These are phyloP conservation scores for Cheilosia scutellata DNA, from an alignment of 2,888 invertebrate genomes.

Conservation along the genomic window DNA sequence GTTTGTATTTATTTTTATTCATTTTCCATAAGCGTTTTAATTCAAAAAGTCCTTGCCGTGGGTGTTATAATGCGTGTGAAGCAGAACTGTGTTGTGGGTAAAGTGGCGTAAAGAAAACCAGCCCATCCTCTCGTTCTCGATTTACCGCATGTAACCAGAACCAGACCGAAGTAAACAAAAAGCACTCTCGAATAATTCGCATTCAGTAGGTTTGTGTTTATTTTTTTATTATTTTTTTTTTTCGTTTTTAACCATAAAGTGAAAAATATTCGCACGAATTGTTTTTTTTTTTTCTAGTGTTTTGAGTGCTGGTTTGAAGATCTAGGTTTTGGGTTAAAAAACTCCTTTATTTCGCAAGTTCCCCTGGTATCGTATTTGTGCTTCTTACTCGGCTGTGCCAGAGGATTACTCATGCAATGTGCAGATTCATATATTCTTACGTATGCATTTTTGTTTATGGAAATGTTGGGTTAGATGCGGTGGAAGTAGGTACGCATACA, in stretches of 20 bases:
- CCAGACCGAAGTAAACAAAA: slow-evolving; percentile 58
- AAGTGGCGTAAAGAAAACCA: slow-evolving; percentile 36
- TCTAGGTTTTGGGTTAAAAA: slow-evolving; percentile 59
- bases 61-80: slow-evolving; percentile 64
- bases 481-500: slow-evolving; percentile 6
- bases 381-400: slow-evolving; percentile 19
- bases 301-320: slow-evolving; percentile 27
- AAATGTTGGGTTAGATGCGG: slow-evolving; percentile 29
- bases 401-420: slow-evolving; percentile 34
- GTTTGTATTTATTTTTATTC: slow-evolving; percentile 34
- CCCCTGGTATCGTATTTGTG: slow-evolving; percentile 20
- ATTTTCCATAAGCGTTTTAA: slow-evolving; percentile 41
- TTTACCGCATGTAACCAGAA: slow-evolving; percentile 31
- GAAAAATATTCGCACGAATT: slow-evolving; percentile 56
- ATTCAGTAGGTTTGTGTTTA: slow-evolving; percentile 33
- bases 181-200: slow-evolving; percentile 63
- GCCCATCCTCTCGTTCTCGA: neutral
- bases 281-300: slow-evolving; percentile 15
- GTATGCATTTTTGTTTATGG: slow-evolving; percentile 47
- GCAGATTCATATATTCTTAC: slow-evolving; percentile 26
- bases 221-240: slow-evolving; percentile 17
- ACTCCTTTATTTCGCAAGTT: slow-evolving; percentile 19
- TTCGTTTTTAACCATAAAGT: slow-evolving; percentile 24
- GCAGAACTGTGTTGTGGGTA: slow-evolving; percentile 23
- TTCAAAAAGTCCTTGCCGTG: slow-evolving; percentile 37